Evolutionary conservation across 2,888 invertebrate species (phyloP).

Genomic region (Stegophylla sp.): DNA sequence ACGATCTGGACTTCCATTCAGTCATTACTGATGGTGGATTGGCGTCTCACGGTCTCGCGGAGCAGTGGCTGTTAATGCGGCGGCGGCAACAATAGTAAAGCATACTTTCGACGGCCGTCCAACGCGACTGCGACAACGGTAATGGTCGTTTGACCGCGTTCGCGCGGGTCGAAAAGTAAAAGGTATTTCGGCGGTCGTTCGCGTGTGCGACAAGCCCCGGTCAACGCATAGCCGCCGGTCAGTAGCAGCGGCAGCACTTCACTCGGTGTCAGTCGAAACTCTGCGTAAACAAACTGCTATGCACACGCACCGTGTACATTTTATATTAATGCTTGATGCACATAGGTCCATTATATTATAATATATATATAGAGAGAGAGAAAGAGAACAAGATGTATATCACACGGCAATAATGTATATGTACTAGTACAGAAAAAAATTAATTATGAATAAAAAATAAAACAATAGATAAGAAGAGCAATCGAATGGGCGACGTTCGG

Average conservation of each 20-base stretch:
- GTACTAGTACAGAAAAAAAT: too few species aligned
- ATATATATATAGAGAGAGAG: slow-evolving; percentile 16
- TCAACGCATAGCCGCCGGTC: slow-evolving; percentile 19
- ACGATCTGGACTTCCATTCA: slow-evolving; percentile 58
- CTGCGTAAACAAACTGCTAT: slow-evolving; percentile 32
- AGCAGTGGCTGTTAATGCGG: not conserved
- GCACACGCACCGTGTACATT: slow-evolving; percentile 23
- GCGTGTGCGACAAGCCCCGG: slow-evolving; percentile 10
- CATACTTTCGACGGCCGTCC: slow-evolving; percentile 23
- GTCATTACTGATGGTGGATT: slow-evolving; percentile 40
- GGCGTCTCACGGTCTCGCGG: not conserved
- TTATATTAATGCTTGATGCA: too few species aligned
- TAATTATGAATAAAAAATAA: not conserved
- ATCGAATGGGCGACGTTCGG: not conserved
- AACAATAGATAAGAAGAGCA: not conserved
- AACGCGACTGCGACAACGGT: not conserved
- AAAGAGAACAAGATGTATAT: not conserved
- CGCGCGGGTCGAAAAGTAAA: not conserved
- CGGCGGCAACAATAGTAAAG: not conserved
- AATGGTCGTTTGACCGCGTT: slow-evolving; percentile 6
- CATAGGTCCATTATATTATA: not conserved
- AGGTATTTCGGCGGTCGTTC: slow-evolving; percentile 14
- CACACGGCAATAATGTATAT: too few species aligned
- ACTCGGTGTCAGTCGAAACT: slow-evolving; percentile 37
- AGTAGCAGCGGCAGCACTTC: slow-evolving; percentile 27